phyloP scores from a whole-genome alignment of 1,140 invertebrate genomes.

The Heliconius eleuchia region DNA sequence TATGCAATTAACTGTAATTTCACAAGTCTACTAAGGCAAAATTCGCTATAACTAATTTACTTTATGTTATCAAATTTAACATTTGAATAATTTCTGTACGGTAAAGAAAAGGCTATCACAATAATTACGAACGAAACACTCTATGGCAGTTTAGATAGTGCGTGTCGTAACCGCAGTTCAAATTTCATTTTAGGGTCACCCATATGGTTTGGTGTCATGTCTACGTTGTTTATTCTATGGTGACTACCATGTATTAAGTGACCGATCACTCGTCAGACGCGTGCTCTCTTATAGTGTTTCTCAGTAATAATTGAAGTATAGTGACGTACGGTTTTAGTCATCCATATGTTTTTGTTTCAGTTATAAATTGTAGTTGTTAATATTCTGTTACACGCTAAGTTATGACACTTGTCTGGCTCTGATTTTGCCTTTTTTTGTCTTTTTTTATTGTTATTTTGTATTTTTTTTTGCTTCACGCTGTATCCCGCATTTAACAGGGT shows the following conservation, averaged over 20 bases:
- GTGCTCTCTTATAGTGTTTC: slow-evolving; percentile 33
- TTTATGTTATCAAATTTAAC: neutral
- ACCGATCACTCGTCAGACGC: slow-evolving; percentile 29
- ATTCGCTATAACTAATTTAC: neutral
- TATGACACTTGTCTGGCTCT: neutral
- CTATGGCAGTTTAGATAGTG: neutral
- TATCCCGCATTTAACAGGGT: no score
- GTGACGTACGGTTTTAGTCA: slow-evolving; percentile 23
- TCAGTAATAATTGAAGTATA: slow-evolving; percentile 26
- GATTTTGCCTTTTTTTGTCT: neutral
- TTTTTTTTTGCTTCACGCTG: no score
- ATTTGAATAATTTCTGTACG: neutral
- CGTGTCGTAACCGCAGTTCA: neutral
- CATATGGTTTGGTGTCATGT: slow-evolving; percentile 8
- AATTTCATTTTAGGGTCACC: slow-evolving; percentile 19
- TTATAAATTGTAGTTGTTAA: neutral
- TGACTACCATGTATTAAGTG: slow-evolving; percentile 23
- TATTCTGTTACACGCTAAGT: neutral
- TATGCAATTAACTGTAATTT: no score
- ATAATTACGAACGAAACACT: neutral
- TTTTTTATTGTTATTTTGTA: no score
- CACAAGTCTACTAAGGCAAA: no score
- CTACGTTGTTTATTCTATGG: slow-evolving; percentile 23
- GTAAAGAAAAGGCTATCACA: neutral
- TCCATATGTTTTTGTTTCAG: slow-evolving; percentile 19